These are phyloP conservation scores for Panthera tigris DNA, from an alignment of 2,113 vertebrate species.

Conservation along the genomic window DNA sequence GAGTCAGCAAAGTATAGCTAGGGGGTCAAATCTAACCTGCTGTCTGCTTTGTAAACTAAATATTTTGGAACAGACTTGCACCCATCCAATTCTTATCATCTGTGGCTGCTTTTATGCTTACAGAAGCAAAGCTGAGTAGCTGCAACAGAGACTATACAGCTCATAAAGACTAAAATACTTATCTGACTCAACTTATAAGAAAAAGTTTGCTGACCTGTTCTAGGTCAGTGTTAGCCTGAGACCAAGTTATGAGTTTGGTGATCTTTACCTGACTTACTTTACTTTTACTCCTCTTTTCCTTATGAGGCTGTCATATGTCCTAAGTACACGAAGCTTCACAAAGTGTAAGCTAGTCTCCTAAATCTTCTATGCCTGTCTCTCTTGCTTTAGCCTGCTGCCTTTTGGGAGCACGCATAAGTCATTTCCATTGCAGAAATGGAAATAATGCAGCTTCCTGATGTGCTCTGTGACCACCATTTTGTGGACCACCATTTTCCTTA, in stretches of 20 bases:
- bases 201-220: not conserved
- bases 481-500: not conserved
- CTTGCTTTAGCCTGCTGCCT: not conserved
- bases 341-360: accelerated
- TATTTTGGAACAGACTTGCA: not conserved
- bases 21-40: not conserved
- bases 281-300: not conserved
- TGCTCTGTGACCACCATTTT: not conserved
- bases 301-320: not conserved
- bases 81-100: not conserved
- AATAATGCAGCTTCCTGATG: not conserved
- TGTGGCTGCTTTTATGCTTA: not conserved
- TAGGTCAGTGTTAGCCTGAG: not conserved
- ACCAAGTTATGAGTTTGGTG: not conserved
- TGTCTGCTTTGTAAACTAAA: not conserved
- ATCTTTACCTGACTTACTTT: not conserved
- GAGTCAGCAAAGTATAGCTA: not conserved
- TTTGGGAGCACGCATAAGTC: not conserved
- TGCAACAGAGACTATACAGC: accelerated
- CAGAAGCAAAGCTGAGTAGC: not conserved
- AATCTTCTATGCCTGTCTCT: not conserved
- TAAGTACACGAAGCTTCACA: not conserved
- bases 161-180: not conserved
- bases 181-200: not conserved
- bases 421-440: not conserved